phyloP scores from a whole-genome alignment of 1,140 invertebrate genomes.

The Meloidogyne hapla region DNA sequence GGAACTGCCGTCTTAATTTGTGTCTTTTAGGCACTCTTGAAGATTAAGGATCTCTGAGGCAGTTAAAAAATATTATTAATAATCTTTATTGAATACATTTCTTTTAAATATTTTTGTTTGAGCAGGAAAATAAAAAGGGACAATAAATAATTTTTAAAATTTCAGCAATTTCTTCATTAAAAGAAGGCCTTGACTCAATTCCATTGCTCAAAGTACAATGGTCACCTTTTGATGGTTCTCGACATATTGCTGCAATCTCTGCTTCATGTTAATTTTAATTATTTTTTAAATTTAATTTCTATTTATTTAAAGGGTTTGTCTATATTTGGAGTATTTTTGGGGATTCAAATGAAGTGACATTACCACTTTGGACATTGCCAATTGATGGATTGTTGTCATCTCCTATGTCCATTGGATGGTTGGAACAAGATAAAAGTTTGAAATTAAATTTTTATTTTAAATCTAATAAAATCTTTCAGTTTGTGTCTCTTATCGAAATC shows the following conservation, averaged over 20 bases:
- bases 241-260: slow-evolving; percentile 16
- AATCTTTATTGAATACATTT: background rate
- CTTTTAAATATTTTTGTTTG: too few species aligned
- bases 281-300: background rate
- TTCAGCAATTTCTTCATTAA: background rate
- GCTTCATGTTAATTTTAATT: background rate
- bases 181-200: slow-evolving; percentile 5
- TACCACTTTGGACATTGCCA: slow-evolving; percentile 12
- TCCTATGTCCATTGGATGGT: slow-evolving; percentile 19
- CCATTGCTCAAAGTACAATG: slow-evolving; percentile 12
- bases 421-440: slow-evolving; percentile 22
- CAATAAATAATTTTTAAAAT: background rate
- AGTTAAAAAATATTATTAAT: background rate
- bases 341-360: background rate
- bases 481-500: slow-evolving; percentile 12
- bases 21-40: background rate
- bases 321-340: slow-evolving; percentile 20
- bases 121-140: too few species aligned
- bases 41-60: slow-evolving; percentile 14
- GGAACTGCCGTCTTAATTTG: slow-evolving; percentile 18
- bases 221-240: slow-evolving; percentile 16
- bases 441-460: background rate
- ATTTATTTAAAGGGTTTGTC: slow-evolving; percentile 3
- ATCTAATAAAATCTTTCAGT: background rate
- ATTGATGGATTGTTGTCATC: slow-evolving; percentile 17